Conservation (phyloP, 1,140 invertebrate species). For the Ditylenchus dipsaci region DNA sequence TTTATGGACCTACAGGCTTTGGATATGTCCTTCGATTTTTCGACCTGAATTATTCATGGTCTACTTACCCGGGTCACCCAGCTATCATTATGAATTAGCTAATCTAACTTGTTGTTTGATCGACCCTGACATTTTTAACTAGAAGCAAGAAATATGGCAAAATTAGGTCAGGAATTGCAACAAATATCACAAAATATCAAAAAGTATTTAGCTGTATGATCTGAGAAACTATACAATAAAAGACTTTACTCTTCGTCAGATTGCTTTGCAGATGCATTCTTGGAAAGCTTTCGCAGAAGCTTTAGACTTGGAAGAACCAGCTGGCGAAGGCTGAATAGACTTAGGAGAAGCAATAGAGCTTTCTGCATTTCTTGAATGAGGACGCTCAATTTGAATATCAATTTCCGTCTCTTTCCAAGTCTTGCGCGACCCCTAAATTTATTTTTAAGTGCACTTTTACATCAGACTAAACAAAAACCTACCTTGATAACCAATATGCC, state of each 20-base stretch:
- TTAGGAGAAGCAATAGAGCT: neutral
- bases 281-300: neutral
- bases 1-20: too few relatives aligned
- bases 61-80: too few relatives aligned
- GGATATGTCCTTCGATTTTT: too few relatives aligned
- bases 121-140: too few relatives aligned
- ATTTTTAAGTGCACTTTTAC: neutral
- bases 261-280: neutral
- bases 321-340: neutral
- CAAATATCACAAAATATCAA: too few relatives aligned
- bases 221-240: neutral
- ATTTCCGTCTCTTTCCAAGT: constrained; percentile 17
- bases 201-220: neutral
- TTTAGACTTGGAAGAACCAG: neutral
- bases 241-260: neutral
- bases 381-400: constrained; percentile 4
- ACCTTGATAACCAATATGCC: constrained; percentile 11
- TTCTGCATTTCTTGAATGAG: neutral
- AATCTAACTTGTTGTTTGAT: too few relatives aligned
- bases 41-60: too few relatives aligned
- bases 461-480: neutral
- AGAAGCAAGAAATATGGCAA: too few relatives aligned
- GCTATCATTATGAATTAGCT: too few relatives aligned
- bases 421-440: constrained; percentile 12
- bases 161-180: too few relatives aligned